These are phyloP conservation scores for Neosilurus hyrtlii DNA, from an alignment of 2,797 vertebrate genomes.

Conservation along the genomic window DNA sequence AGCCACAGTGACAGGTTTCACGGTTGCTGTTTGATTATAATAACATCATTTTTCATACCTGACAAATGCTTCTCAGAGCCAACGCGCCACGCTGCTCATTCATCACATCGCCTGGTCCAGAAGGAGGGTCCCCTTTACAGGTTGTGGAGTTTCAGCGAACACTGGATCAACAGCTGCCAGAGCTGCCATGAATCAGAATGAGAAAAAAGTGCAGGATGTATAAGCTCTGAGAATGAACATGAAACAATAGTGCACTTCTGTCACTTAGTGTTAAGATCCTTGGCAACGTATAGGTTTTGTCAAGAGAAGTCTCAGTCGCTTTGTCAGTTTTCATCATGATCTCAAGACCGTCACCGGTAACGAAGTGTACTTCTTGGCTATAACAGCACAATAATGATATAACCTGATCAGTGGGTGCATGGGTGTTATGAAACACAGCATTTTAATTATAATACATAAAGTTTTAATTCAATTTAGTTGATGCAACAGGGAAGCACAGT, in stretches of 20 bases:
- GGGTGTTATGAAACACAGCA: neutral
- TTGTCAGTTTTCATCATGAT: neutral
- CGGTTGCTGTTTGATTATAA: slow-evolving; percentile 52
- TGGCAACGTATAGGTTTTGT: neutral
- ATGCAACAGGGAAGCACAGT: too few species aligned
- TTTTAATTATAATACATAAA: neutral
- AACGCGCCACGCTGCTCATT: slow-evolving; percentile 43
- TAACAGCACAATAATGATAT: neutral
- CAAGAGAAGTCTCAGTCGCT: neutral
- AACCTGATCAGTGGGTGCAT: neutral
- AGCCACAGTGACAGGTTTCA: slow-evolving; percentile 46
- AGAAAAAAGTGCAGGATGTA: slow-evolving; percentile 23
- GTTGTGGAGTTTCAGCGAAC: slow-evolving; percentile 21
- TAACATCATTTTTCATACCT: slow-evolving; percentile 56
- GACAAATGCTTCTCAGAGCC: slow-evolving; percentile 50
- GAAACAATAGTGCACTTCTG: neutral
- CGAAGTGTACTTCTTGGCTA: neutral
- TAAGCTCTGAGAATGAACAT: slow-evolving; percentile 2
- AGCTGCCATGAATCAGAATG: slow-evolving; percentile 17
- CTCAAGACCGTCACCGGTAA: neutral
- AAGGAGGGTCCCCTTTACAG: slow-evolving; percentile 14
- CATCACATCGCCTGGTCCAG: slow-evolving; percentile 44
- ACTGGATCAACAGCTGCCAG: slow-evolving; percentile 3
- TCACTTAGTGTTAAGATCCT: neutral
- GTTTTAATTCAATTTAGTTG: too few species aligned